These are phyloP conservation scores for Pammene fasciana DNA, from an alignment of 2,888 invertebrate genomes.

Conservation along the genomic window DNA sequence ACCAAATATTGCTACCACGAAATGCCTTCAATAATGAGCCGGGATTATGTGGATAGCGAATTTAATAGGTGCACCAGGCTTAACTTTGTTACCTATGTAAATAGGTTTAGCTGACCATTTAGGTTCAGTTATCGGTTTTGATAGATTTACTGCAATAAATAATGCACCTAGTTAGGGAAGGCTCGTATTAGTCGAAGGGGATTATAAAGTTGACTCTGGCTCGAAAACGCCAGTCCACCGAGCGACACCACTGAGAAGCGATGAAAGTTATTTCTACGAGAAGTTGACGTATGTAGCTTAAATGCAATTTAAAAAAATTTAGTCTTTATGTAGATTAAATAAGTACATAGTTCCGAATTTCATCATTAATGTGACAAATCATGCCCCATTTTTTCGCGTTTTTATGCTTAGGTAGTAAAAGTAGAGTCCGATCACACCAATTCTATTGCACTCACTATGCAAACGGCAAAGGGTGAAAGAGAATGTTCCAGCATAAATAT, in stretches of 20 bases:
- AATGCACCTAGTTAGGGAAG: slow-evolving; percentile 40
- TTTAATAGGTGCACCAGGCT: slow-evolving; percentile 52
- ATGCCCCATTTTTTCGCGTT: too few relatives aligned
- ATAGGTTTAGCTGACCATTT: slow-evolving; percentile 33
- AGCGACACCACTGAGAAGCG: slow-evolving; percentile 1
- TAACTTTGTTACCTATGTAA: slow-evolving; percentile 46
- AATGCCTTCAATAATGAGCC: slow-evolving; percentile 61
- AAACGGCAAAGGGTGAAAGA: too few relatives aligned
- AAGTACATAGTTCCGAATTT: too few relatives aligned
- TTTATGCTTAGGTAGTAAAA: too few relatives aligned
- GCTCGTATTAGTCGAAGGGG: slow-evolving; percentile 36
- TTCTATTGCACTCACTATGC: too few relatives aligned
- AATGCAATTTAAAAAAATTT: too few relatives aligned
- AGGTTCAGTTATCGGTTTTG: slow-evolving; percentile 39
- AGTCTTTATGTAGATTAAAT: too few relatives aligned
- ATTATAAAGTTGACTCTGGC: slow-evolving; percentile 30
- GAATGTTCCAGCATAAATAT: too few relatives aligned
- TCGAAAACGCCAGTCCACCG: slow-evolving; percentile 10
- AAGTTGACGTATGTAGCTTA: background rate
- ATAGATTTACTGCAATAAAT: slow-evolving; percentile 41
- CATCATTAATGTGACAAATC: too few relatives aligned
- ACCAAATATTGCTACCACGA: slow-evolving; percentile 32
- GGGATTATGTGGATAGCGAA: slow-evolving; percentile 56
- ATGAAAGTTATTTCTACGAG: slow-evolving; percentile 7
- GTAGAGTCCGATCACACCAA: too few relatives aligned